phyloP scores from a whole-genome alignment of 2,888 invertebrate species.

The Drosophila nr. medialis region DNA sequence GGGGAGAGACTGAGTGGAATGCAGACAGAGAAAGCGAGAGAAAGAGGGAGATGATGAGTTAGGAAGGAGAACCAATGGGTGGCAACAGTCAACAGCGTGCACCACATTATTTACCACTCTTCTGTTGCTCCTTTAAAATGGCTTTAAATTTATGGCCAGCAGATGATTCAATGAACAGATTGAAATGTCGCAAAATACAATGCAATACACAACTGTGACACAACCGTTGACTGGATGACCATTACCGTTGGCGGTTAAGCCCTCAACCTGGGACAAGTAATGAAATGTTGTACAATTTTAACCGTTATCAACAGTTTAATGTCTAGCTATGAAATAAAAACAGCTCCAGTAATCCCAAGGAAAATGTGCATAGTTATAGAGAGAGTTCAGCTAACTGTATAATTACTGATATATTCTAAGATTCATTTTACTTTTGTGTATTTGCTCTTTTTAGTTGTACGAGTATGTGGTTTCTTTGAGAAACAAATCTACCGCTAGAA shows the following conservation, averaged over 20 bases:
- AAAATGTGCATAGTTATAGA: background rate
- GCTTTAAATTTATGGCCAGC: slow-evolving; percentile 46
- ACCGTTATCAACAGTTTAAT: slow-evolving; percentile 10
- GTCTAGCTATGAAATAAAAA: background rate
- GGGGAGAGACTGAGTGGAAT: background rate
- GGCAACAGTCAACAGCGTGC: slow-evolving; percentile 22
- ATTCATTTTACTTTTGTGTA: background rate
- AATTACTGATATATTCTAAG: background rate
- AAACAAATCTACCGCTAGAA: background rate
- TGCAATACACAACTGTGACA: slow-evolving; percentile 1
- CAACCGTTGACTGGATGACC: slow-evolving; percentile 5
- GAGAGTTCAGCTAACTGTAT: background rate
- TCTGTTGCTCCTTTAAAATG: slow-evolving; percentile 38
- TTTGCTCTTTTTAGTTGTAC: background rate
- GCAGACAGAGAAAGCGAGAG: background rate
- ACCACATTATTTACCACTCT: slow-evolving; percentile 25
- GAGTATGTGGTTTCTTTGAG: background rate
- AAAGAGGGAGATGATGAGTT: background rate
- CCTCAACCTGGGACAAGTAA: slow-evolving; percentile 17
- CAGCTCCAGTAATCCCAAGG: background rate
- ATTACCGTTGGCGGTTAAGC: slow-evolving; percentile 10
- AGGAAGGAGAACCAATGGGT: slow-evolving; percentile 17
- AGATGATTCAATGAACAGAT: slow-evolving; percentile 52
- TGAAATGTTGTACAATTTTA: slow-evolving; percentile 2
- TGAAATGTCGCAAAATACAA: slow-evolving; percentile 31